Base-by-base conservation (phyloP, 1,140 invertebrate species). In the Polypedilum pembai region DNA sequence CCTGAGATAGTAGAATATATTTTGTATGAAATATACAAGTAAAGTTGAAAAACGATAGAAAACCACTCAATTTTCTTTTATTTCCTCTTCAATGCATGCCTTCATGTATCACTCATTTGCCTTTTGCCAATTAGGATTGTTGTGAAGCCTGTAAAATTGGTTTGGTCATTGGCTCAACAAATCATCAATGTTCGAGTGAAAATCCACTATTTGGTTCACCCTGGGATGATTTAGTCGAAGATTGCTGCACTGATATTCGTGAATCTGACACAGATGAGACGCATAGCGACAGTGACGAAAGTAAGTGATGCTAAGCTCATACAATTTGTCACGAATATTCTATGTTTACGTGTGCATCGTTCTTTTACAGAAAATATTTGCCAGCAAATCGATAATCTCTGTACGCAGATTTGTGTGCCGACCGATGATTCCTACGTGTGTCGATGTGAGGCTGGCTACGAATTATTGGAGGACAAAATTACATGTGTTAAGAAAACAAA, bases 401-500 rank as follows among this genome's bases (percentile, higher is more conserved):
- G 90, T 77, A 87, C 87, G 0, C 89, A 92, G 73, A 86, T 88
- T 76, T 92, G 90, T 76, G 83, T 89, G 12, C 85, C 88, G 12
- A 86, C 85, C 0, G 83, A 83, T 15, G 86, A 85, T 24, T 91
- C 91, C 0, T 94, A 88, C 80, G 83, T 83, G 73, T 94, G 92
- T 80, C 84, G 85, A 40, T 94, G 92, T 78, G 82, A 86, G 15
- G 81, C 85, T 18, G 92, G 91, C 3, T 92, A 87, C 77, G 83
- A 84, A 63, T 80, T 91, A 24, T 81, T 86, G 40, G 80, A 85
- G 7, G 89, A 91, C 79, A 85, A 85, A 73, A 87, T 86, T 75
- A 87, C 88, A 1, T 91, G 89, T 74, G 76, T 78, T 15, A 18
- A 73, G 12, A 73, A 77, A 24, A 15, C 15, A 33, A 79, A 82